Conservation (phyloP, 2,888 invertebrate genomes). For the Orchesella flavescens region DNA sequence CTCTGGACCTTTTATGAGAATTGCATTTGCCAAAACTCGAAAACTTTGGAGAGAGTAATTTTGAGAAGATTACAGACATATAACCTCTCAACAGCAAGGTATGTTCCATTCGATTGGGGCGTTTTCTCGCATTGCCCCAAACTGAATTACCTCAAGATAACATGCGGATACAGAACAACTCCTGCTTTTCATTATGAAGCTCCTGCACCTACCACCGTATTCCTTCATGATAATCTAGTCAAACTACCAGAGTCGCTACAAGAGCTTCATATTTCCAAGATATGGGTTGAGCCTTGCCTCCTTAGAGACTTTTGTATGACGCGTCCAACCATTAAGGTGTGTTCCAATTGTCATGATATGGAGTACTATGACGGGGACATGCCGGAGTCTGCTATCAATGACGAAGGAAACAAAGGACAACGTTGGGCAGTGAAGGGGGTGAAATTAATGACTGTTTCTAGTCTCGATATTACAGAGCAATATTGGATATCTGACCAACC, state of each 20-base stretch:
- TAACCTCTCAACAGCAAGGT: not conserved
- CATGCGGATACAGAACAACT: constrained; percentile 32
- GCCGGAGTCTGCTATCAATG: not conserved
- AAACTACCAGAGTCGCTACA: constrained; percentile 21
- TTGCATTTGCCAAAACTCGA: constrained; percentile 35
- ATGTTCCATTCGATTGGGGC: constrained; percentile 50
- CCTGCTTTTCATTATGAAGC: not conserved
- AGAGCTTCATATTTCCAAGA: constrained; percentile 52
- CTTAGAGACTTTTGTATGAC: constrained; percentile 30
- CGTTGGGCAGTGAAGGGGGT: not conserved
- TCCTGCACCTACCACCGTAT: constrained; percentile 36
- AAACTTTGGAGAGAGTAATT: constrained; percentile 49
- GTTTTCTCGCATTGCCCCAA: constrained; percentile 51
- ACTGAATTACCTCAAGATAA: constrained; percentile 53
- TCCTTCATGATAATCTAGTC: constrained; percentile 48
- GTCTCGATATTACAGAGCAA: not conserved
- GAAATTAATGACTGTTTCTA: constrained; percentile 16
- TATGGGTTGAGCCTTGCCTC: constrained; percentile 40
- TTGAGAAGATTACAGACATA: constrained; percentile 56
- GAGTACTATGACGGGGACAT: constrained; percentile 60
- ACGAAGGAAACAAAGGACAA: not conserved
- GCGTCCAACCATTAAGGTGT: constrained; percentile 31
- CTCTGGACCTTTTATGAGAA: constrained; percentile 58
- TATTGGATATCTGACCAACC: not conserved
- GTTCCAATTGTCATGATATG: constrained; percentile 49